phyloP scores from a whole-genome alignment of 2,797 vertebrate species.

The Brachymystax lenok region DNA sequence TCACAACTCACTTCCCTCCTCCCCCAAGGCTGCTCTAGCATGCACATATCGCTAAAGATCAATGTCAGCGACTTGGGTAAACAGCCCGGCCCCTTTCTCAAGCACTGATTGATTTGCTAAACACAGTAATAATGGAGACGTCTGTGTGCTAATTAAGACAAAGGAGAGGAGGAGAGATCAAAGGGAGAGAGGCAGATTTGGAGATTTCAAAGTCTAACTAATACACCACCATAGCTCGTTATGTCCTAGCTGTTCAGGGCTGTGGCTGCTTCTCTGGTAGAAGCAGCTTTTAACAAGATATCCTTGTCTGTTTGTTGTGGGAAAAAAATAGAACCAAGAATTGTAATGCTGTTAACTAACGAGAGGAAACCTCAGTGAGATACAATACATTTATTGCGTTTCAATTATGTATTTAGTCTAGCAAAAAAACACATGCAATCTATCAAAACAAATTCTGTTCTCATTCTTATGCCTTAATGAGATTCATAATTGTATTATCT shows the following conservation, averaged over 20 bases:
- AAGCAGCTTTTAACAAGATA: neutral
- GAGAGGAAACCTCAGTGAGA: neutral
- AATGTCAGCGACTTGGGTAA: conserved; percentile 58
- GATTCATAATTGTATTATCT: neutral
- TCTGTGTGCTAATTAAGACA: conserved; percentile 54
- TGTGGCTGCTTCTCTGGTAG: neutral
- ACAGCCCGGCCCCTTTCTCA: conserved; percentile 42
- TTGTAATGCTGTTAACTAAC: neutral
- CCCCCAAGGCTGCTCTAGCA: neutral
- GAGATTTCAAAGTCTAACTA: conserved; percentile 8
- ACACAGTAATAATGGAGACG: conserved; percentile 43
- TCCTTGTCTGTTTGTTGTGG: neutral
- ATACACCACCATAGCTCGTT: neutral
- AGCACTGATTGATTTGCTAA: conserved; percentile 59
- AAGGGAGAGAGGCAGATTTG: conserved; percentile 45
- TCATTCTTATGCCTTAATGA: neutral
- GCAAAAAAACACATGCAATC: neutral
- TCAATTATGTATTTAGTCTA: neutral
- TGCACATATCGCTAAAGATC: conserved; percentile 60
- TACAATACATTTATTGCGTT: neutral
- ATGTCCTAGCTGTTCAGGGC: neutral
- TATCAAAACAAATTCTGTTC: neutral
- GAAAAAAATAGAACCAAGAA: neutral
- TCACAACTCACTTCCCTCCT: neutral
- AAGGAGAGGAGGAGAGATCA: conserved; percentile 51